These are phyloP conservation scores for Geococcyx californianus DNA, from an alignment of 2,113 vertebrate species.

Conservation along the genomic window DNA sequence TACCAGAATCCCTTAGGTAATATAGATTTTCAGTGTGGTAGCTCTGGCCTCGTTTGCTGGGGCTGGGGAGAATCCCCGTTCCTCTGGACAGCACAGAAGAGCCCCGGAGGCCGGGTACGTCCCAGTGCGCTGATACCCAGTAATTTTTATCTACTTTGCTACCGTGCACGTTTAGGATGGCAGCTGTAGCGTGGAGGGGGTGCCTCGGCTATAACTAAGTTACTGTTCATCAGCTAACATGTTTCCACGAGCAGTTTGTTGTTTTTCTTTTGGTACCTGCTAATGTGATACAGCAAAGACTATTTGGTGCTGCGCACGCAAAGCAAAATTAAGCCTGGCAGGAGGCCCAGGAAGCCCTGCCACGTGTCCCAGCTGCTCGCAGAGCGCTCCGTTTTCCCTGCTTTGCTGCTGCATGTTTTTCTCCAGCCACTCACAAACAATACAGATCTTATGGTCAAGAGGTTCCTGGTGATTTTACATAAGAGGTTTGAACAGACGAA, in stretches of 20 bases:
- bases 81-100: not conserved
- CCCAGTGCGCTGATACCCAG: not conserved
- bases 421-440: not conserved
- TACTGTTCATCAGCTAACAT: not conserved
- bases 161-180: not conserved
- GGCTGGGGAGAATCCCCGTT: not conserved
- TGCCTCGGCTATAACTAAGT: not conserved
- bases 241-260: not conserved
- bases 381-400: not conserved
- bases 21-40: accelerated
- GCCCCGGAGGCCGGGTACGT: not conserved
- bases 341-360: constrained; percentile 25
- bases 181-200: not conserved
- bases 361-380: constrained; percentile 18
- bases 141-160: not conserved
- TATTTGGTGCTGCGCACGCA: not conserved
- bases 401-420: not conserved
- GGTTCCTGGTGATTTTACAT: not conserved
- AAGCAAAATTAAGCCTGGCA: constrained; percentile 24
- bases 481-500: not conserved
- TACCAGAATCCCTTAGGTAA: not conserved
- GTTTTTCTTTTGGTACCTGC: constrained; percentile 26
- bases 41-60: not conserved
- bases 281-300: constrained; percentile 11
- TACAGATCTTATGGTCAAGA: not conserved